Evolutionary conservation across 1,140 invertebrate species (phyloP).

Genomic region (Habropoda laboriosa): DNA sequence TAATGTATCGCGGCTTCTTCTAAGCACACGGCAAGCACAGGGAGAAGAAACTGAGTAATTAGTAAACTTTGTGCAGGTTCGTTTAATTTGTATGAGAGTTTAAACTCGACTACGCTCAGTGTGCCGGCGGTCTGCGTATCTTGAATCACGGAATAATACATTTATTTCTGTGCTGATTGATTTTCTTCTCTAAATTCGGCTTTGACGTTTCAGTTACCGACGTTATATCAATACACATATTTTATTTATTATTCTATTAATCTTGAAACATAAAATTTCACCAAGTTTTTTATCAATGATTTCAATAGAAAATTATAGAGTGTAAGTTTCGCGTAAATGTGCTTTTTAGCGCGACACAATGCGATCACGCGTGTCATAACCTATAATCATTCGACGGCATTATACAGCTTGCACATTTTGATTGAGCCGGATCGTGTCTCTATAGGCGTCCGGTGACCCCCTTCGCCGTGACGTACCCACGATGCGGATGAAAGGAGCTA

Average conservation of each 20-base stretch:
- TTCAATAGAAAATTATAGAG: too few relatives aligned
- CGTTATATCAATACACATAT: too few relatives aligned
- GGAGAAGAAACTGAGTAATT: constrained; percentile 35
- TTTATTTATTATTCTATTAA: too few relatives aligned
- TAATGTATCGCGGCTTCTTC: constrained; percentile 28
- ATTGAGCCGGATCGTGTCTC: constrained; percentile 42
- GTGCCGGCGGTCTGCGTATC: background rate
- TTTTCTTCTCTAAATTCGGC: background rate
- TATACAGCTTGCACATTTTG: constrained; percentile 61
- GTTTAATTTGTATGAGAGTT: constrained; percentile 25
- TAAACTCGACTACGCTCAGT: background rate
- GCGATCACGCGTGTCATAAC: constrained; percentile 34
- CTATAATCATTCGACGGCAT: constrained; percentile 19
- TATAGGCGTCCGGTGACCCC: constrained; percentile 40
- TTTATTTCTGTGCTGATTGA: background rate
- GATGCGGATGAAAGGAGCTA: constrained; percentile 63
- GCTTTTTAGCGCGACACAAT: constrained; percentile 38
- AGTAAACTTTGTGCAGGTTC: constrained; percentile 32
- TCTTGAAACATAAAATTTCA: too few relatives aligned
- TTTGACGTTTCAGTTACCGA: too few relatives aligned
- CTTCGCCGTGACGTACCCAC: constrained; percentile 36
- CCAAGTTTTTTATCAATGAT: too few relatives aligned
- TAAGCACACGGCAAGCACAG: background rate
- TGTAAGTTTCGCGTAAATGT: background rate
- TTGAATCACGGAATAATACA: background rate